Evolutionary conservation across 2,888 invertebrate genomes (phyloP), one percentile per base, ranked within the genome.

Genomic region (Dynastes maya): DNA sequence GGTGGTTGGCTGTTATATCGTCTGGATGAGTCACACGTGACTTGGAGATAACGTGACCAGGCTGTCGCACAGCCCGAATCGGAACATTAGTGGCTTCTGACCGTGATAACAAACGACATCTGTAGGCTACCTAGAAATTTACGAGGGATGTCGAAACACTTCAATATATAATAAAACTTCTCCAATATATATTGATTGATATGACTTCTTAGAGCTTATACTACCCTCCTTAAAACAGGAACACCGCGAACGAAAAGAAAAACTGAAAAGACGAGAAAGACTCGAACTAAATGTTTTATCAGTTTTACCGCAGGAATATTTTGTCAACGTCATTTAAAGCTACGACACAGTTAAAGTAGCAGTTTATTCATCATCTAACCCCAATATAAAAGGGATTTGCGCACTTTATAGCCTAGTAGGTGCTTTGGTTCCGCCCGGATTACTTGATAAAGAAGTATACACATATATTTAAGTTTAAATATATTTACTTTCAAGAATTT

Each of bases 41-140:
- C 81, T 81, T 71, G 70, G 67, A 82, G 80, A 81, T 82, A 82
- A 82, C 82, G 82, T 82, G 82, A 82, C 82, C 82, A 75, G 79
- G 74, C 79, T 80, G 82, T 80, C 80, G 78, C 71, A 76, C 45
- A 64, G 80, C 78, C 37, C 49, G 75, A 75, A 75, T 80, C 76
- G 77, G 80, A 61, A 78, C 72, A 82, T 82, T 80, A 81, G 82
- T 80, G 80, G 79, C 79, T 79, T 74, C 79, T 76, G 76, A 71
- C 78, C 77, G 74, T 78, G 80, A 82, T 82, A 81, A 82, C 80
- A 75, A 78, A 77, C 81, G 80, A 81, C 83, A 82, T 82, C 82
- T 83, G 83, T 82, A 82, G 80, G 80, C 75, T 58, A 78, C 80
- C 81, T 80, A 63, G 78, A 78, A 71, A 78, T 78, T 78, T 78